Evolutionary conservation across 2,888 invertebrate species (phyloP), one percentile per base, ranked within the genome.

Genomic region (Emmelina monodactyla): DNA sequence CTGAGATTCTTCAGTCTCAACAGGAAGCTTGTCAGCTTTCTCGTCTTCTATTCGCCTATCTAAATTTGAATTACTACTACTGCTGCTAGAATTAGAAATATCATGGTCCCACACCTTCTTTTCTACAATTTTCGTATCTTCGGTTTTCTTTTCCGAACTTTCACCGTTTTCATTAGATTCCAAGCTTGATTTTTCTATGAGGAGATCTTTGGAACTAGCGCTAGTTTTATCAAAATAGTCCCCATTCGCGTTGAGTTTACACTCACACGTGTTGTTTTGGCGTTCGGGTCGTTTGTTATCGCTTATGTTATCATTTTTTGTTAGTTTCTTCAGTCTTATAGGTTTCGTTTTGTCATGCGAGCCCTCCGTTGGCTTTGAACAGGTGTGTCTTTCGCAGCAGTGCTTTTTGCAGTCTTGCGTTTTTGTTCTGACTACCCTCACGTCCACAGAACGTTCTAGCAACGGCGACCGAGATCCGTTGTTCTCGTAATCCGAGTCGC

Each of bases 381-480:
- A 53, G 31, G 56, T 50, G 38, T 66, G 65, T 38, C 70, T 60
- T 16, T 71, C 72, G 41, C 70, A 70, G 42, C 68, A 72, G 28
- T 66, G 65, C 40, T 69, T 71, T 42, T 69, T 76, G 25, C 79
- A 78, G 11, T 47, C 54, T 40, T 64, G 65, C 32, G 62, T 71
- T 51, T 66, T 79, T 2, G 62, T 49, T 14, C 76, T 55, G 6
- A 82, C 70, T 32, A 82, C 64, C 44, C 79, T 61, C 2, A 80
- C 61, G 16, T 78, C 78, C 11, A 72, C 53, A 1, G 75, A 62
- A 32, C 82, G 70, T 41, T 86, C 83, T 9, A 89, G 70, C 35
- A 89, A 59, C 0, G 89, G 89, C 1, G 88, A 89, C 22, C 87
- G 73, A 2, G 88, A 88, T 0, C 87, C 88, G 50, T 85, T 85